phyloP scores from a whole-genome alignment of 1,140 invertebrate genomes.

The Chelonus insularis region DNA sequence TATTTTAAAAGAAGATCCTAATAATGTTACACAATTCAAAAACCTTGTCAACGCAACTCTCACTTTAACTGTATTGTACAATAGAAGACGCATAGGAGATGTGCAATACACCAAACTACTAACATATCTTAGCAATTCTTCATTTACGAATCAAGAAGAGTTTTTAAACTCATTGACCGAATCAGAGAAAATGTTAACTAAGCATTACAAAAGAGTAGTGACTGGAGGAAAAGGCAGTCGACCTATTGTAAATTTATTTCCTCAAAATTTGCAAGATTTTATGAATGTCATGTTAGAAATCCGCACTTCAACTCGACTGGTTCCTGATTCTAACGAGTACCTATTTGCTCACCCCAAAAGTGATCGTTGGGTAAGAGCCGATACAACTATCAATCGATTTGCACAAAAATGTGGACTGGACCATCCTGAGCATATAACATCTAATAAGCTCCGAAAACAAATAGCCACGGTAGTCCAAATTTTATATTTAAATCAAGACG shows the following conservation, averaged over 20 bases:
- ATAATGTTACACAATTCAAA: not conserved
- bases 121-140: not conserved
- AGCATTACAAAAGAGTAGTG: slow-evolving; percentile 7
- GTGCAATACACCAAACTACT: slow-evolving; percentile 22
- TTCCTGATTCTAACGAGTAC: not conserved
- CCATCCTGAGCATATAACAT: slow-evolving; percentile 26
- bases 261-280: slow-evolving; percentile 7
- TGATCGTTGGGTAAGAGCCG: not conserved
- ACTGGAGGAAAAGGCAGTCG: slow-evolving; percentile 1
- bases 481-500: slow-evolving; percentile 25
- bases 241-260: not conserved
- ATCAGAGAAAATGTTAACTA: not conserved
- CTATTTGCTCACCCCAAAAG: not conserved
- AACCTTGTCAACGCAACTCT: not conserved
- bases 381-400: slow-evolving; percentile 8
- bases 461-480: slow-evolving; percentile 32
- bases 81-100: slow-evolving; percentile 6
- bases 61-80: not conserved
- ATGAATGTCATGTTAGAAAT: not conserved
- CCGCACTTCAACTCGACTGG: not conserved
- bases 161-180: not conserved
- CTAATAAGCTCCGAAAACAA: slow-evolving; percentile 32
- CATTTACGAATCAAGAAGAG: not conserved
- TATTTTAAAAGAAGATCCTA: not conserved
- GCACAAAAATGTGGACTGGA: slow-evolving; percentile 9